phyloP scores from a whole-genome alignment of 2,888 invertebrate species.

The Aleiodes leptofemur region DNA sequence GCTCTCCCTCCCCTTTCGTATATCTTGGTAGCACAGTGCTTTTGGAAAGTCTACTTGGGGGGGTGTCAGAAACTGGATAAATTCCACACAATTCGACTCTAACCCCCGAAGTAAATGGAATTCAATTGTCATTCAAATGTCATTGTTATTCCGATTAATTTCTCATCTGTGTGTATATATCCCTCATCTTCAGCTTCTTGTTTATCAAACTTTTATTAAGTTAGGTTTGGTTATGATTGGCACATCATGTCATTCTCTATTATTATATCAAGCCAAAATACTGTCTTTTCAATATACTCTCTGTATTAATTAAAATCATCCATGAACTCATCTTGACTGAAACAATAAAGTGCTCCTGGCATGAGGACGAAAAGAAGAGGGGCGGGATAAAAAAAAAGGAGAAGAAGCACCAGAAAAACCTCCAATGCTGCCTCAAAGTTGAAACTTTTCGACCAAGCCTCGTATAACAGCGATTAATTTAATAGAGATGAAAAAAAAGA shows the following conservation, averaged over 20 bases:
- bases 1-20: neutral
- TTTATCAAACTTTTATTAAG: slow-evolving; percentile 7
- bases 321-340: slow-evolving; percentile 17
- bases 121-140: slow-evolving; percentile 26
- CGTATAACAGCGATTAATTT: slow-evolving; percentile 26
- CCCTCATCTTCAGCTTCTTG: neutral
- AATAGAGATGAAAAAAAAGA: neutral
- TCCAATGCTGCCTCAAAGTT: slow-evolving; percentile 18
- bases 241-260: neutral
- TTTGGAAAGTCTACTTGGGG: neutral
- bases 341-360: slow-evolving; percentile 27
- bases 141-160: slow-evolving; percentile 24
- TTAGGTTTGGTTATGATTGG: neutral
- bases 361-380: neutral
- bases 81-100: neutral
- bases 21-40: slow-evolving; percentile 7
- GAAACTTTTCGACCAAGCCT: slow-evolving; percentile 18
- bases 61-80: neutral
- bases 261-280: slow-evolving; percentile 15
- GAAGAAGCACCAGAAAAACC: slow-evolving; percentile 1
- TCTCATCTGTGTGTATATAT: neutral
- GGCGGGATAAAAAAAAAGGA: too few species aligned
- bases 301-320: slow-evolving; percentile 33
- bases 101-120: slow-evolving; percentile 8
- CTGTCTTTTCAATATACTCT: slow-evolving; percentile 17